These are phyloP conservation scores for Gerris lacustris DNA, from an alignment of 2,888 invertebrate genomes.

Conservation along the genomic window DNA sequence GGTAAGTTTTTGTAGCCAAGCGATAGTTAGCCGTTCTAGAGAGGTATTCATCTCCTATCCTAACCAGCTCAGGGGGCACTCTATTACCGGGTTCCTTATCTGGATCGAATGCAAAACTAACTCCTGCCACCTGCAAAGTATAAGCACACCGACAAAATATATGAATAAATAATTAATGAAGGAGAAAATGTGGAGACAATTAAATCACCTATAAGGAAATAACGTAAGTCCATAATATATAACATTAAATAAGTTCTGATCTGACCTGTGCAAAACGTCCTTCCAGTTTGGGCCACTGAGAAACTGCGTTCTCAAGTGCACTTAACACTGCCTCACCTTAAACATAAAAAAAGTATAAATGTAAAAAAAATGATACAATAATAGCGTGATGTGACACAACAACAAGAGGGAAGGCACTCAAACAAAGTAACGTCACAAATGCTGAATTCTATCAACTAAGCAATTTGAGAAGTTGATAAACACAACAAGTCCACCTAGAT, in stretches of 20 bases:
- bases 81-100: conserved; percentile 54
- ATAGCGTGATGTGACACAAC: too few species aligned
- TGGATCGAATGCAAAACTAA: conserved; percentile 65
- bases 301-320: conserved; percentile 72
- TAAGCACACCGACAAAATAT: conserved; percentile 16
- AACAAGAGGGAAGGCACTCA: too few species aligned
- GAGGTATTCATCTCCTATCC: conserved; percentile 74
- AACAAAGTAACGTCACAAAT: not conserved
- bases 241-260: not conserved
- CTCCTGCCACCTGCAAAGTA: conserved; percentile 23
- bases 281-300: conserved; percentile 73
- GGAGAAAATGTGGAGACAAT: too few species aligned
- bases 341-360: conserved; percentile 21
- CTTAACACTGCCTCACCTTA: conserved; percentile 52
- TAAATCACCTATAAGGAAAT: too few species aligned
- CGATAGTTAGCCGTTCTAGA: conserved; percentile 47
- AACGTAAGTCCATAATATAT: not conserved
- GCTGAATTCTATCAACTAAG: not conserved
- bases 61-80: conserved; percentile 57
- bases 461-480: too few species aligned
- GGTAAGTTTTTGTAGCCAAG: conserved; percentile 69
- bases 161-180: too few species aligned
- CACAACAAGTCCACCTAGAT: too few species aligned
- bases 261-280: conserved; percentile 74
- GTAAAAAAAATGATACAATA: not conserved